These are phyloP conservation scores for Drosophila miranda DNA, from an alignment of 1,140 invertebrate genomes.

Conservation along the genomic window DNA sequence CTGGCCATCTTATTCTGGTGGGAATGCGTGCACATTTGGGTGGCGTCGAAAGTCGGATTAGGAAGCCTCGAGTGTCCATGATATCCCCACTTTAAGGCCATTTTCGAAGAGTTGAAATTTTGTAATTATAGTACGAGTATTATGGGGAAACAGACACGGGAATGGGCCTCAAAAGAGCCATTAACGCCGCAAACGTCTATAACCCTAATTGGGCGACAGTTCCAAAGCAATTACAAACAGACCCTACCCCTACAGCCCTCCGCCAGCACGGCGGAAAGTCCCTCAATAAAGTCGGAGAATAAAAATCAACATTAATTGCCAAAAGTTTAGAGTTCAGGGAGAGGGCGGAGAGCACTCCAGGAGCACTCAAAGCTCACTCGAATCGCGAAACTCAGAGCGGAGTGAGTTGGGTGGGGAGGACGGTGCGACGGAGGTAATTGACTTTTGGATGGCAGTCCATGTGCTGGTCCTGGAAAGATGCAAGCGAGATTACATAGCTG, in stretches of 20 bases:
- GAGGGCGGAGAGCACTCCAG: too few relatives aligned
- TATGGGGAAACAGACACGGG: conserved; percentile 8
- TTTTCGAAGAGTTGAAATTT: conserved; percentile 50
- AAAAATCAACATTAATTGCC: conserved; percentile 39
- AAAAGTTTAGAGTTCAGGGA: background rate
- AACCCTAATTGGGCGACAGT: conserved; percentile 77
- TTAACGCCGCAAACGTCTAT: conserved; percentile 63
- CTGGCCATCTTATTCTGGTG: conserved; percentile 74
- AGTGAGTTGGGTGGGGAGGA: too few relatives aligned
- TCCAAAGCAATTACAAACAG: conserved; percentile 58
- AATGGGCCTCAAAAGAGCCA: conserved; percentile 62
- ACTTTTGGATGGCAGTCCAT: too few relatives aligned
- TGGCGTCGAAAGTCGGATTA: conserved; percentile 60
- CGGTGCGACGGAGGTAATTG: too few relatives aligned
- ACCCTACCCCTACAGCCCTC: too few relatives aligned
- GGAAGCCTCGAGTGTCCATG: conserved; percentile 21
- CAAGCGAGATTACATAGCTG: background rate
- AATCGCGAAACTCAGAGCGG: too few relatives aligned
- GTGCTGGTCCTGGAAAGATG: too few relatives aligned
- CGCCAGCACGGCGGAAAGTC: background rate
- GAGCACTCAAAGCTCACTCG: too few relatives aligned
- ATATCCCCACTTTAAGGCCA: conserved; percentile 52
- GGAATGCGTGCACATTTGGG: conserved; percentile 74
- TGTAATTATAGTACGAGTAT: conserved; percentile 60
- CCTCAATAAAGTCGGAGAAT: conserved; percentile 10